Conservation (phyloP, 1,140 invertebrate species). For the Atta colombica region DNA sequence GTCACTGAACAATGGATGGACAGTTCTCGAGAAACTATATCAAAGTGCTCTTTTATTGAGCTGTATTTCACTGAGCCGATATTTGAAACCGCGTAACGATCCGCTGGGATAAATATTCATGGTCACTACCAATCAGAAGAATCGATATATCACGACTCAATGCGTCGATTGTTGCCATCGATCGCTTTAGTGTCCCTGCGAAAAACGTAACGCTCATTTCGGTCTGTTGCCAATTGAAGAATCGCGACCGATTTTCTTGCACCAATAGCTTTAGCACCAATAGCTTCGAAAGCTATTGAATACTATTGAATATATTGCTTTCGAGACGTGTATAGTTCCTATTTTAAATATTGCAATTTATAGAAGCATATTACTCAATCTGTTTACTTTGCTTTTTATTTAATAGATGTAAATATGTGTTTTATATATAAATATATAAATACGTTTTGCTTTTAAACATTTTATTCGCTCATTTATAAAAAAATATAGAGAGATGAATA, state of each 20-base stretch:
- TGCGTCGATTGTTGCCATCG: slow-evolving; percentile 11
- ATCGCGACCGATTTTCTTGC: slow-evolving; percentile 4
- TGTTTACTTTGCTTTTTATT: neutral
- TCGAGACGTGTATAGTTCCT: slow-evolving; percentile 4
- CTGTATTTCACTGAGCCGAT: slow-evolving; percentile 73
- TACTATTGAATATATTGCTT: neutral
- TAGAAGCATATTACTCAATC: neutral
- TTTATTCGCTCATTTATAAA: neutral
- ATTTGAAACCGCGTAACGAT: slow-evolving; percentile 69
- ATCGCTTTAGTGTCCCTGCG: neutral
- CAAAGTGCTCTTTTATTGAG: slow-evolving; percentile 76
- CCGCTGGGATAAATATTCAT: slow-evolving; percentile 22
- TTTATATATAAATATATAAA: too few relatives aligned
- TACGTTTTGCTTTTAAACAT: neutral
- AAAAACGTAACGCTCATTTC: neutral
- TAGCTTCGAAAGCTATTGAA: too few relatives aligned
- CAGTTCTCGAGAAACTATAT: slow-evolving; percentile 70
- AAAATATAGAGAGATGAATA: neutral
- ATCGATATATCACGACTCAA: slow-evolving; percentile 44
- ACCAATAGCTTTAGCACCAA: neutral
- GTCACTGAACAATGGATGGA: slow-evolving; percentile 68
- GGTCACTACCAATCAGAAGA: slow-evolving; percentile 55
- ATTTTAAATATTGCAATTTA: slow-evolving; percentile 28
- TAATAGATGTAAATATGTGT: too few relatives aligned
- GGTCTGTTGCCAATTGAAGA: slow-evolving; percentile 1